Conservation (phyloP, 2,888 invertebrate species). For the Orgyia antiqua region DNA sequence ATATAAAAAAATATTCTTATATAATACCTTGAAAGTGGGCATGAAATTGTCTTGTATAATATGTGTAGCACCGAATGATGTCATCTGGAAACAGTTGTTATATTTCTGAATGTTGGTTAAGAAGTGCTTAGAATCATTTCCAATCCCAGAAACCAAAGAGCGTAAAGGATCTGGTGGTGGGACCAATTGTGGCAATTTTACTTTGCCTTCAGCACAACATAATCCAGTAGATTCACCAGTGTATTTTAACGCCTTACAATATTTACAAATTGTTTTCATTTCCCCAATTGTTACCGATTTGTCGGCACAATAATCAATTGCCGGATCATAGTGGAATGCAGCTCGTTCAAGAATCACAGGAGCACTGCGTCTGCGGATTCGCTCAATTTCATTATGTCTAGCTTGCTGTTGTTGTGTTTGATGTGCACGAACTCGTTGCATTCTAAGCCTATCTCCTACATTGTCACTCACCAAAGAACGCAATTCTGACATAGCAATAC, state of each 20-base stretch:
- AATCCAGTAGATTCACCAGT: constrained; percentile 15
- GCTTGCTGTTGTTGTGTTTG: constrained; percentile 26
- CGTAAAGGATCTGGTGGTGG: constrained; percentile 15
- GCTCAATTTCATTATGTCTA: constrained; percentile 22
- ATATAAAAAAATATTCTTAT: background rate
- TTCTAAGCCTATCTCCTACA: constrained; percentile 16
- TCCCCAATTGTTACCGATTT: constrained; percentile 15
- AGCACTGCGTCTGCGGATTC: constrained; percentile 24
- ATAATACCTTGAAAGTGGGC: constrained; percentile 26
- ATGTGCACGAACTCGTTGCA: constrained; percentile 24
- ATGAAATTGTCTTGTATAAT: constrained; percentile 21
- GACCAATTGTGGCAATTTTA: constrained; percentile 27
- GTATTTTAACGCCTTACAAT: constrained; percentile 15
- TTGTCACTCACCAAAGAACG: constrained; percentile 16
- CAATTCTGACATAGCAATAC: constrained; percentile 19
- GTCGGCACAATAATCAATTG: constrained; percentile 18
- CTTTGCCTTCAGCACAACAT: constrained; percentile 16
- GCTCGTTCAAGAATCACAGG: constrained; percentile 19
- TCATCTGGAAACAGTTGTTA: constrained; percentile 35
- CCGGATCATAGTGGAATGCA: constrained; percentile 20
- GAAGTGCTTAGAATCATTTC: constrained; percentile 27
- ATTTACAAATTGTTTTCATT: constrained; percentile 9
- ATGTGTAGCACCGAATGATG: constrained; percentile 29
- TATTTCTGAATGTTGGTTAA: constrained; percentile 29
- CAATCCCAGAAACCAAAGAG: constrained; percentile 26